phyloP scores from a whole-genome alignment of 1,140 invertebrate genomes.

The Epicauta chinensis region DNA sequence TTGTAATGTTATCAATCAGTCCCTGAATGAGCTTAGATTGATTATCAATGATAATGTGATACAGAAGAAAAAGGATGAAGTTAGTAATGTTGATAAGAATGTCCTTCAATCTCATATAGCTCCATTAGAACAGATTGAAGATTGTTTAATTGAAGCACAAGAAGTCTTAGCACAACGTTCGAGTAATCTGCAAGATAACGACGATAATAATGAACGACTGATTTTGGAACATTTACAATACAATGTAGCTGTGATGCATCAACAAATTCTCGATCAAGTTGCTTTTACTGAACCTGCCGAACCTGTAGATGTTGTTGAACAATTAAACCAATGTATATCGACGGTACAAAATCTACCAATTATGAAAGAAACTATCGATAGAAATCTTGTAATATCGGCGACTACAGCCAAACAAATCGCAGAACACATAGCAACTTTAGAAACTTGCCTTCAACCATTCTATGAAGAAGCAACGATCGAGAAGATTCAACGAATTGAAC shows the following conservation, averaged over 20 bases:
- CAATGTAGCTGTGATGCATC: conserved; percentile 35
- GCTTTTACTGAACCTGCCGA: conserved; percentile 17
- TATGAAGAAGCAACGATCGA: conserved; percentile 31
- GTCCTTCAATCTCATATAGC: conserved; percentile 25
- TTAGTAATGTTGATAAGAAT: conserved; percentile 23
- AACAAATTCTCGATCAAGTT: conserved; percentile 32
- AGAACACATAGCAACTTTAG: conserved; percentile 8
- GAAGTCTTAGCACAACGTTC: conserved; percentile 24
- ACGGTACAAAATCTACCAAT: conserved; percentile 30
- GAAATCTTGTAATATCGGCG: conserved; percentile 4
- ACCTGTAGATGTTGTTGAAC: neutral
- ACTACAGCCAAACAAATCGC: conserved; percentile 14
- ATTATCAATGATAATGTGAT: conserved; percentile 23
- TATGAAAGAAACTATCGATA: conserved; percentile 7
- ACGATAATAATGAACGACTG: conserved; percentile 20
- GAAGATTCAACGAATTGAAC: conserved; percentile 25
- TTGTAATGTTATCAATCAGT: neutral
- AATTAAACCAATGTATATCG: neutral
- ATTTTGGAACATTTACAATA: conserved; percentile 32
- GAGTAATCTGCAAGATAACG: conserved; percentile 5
- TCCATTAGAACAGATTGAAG: conserved; percentile 32
- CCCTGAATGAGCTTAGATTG: neutral
- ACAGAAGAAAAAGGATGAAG: conserved; percentile 24
- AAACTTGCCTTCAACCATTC: conserved; percentile 7
- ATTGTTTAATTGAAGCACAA: conserved; percentile 29